phyloP scores from a whole-genome alignment of 2,113 vertebrate species.

The Chitala chitala region DNA sequence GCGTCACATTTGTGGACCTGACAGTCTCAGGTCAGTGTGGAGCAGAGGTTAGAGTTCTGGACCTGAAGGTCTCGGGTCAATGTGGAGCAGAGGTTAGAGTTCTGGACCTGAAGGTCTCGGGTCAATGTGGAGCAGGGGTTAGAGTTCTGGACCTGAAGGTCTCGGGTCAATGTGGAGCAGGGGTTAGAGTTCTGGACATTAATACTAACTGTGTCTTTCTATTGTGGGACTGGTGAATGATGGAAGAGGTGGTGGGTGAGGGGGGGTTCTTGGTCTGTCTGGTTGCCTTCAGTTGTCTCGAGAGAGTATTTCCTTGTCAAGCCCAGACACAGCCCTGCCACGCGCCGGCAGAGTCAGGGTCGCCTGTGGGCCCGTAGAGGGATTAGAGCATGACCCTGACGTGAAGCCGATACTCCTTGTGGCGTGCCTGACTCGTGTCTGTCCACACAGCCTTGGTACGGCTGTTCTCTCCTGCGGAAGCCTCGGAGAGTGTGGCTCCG shows the following conservation, averaged over 20 bases:
- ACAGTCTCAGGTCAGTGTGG: background rate
- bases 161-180: too few species aligned
- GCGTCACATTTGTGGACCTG: background rate
- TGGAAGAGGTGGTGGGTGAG: too few species aligned
- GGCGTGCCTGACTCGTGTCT: slow-evolving; percentile 39
- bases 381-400: slow-evolving; percentile 57
- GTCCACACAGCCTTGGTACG: slow-evolving; percentile 15
- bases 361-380: slow-evolving; percentile 45
- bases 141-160: too few species aligned
- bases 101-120: too few species aligned
- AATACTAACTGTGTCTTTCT: too few species aligned
- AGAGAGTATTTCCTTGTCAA: slow-evolving; percentile 29
- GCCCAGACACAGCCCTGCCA: slow-evolving; percentile 33
- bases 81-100: too few species aligned
- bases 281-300: slow-evolving; percentile 16
- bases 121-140: too few species aligned
- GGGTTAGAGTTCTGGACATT: too few species aligned
- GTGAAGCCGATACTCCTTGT: slow-evolving; percentile 56
- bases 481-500: too few species aligned
- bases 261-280: background rate
- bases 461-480: background rate
- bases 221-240: too few species aligned
- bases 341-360: slow-evolving; percentile 56
- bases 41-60: background rate
- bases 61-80: too few species aligned